Conservation (phyloP, 2,113 vertebrate species). For the Taurulus bubalis region DNA sequence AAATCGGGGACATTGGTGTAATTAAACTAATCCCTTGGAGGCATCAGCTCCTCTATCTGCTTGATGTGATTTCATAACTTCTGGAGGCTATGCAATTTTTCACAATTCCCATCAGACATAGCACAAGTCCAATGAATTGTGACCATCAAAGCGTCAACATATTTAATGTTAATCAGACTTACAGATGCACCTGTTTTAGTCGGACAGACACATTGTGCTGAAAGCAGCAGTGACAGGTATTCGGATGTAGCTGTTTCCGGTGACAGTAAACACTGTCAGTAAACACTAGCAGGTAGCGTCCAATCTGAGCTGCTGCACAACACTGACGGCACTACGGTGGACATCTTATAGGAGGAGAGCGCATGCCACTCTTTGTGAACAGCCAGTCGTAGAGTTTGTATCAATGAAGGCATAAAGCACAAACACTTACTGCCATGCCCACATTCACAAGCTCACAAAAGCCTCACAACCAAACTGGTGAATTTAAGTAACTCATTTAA, state of each 20-base stretch:
- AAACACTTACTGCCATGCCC: conserved; percentile 7
- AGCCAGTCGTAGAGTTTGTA: conserved; percentile 54
- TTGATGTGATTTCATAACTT: conserved; percentile 61
- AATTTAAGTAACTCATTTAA: conserved; percentile 32
- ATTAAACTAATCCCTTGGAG: conserved; percentile 73
- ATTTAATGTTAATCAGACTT: conserved; percentile 25
- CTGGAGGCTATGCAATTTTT: conserved; percentile 53
- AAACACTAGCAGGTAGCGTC: conserved; percentile 53
- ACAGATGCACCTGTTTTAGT: conserved; percentile 30
- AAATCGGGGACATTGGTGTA: conserved; percentile 71
- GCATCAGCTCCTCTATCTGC: conserved; percentile 62
- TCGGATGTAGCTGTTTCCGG: conserved; percentile 42
- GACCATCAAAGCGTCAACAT: conserved; percentile 17
- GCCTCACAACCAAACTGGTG: conserved; percentile 9
- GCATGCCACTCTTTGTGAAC: conserved; percentile 58
- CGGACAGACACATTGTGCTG: not conserved
- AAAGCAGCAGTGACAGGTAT: conserved; percentile 45
- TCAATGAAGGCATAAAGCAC: conserved; percentile 30
- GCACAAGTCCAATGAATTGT: conserved; percentile 33
- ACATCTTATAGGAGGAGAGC: conserved; percentile 61
- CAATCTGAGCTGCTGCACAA: conserved; percentile 55
- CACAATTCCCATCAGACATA: conserved; percentile 31
- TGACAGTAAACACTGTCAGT: conserved; percentile 63
- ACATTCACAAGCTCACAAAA: conserved; percentile 38
- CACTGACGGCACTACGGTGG: conserved; percentile 49